phyloP scores from a whole-genome alignment of 92 coral and sea anemone species.

The Bergia puertoricense region DNA sequence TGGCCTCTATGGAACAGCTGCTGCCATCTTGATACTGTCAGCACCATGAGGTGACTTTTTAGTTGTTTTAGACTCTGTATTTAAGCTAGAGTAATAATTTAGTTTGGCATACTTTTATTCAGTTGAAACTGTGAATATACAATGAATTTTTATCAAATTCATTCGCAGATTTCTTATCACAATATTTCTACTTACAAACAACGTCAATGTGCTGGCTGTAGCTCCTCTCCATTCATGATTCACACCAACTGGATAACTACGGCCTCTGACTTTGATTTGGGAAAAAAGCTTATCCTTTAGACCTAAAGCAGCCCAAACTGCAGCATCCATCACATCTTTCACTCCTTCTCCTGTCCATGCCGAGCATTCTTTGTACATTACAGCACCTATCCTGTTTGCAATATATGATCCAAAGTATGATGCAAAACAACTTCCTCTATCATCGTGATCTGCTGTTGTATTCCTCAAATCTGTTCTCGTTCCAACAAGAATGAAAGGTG shows the following conservation, averaged over 20 bases:
- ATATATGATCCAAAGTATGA: neutral
- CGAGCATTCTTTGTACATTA: slow-evolving; percentile 6
- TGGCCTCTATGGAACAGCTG: too few relatives aligned
- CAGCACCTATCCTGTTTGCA: slow-evolving; percentile 23
- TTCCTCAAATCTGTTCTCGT: neutral
- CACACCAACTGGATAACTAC: neutral
- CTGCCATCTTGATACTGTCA: too few relatives aligned
- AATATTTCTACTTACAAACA: slow-evolving; percentile 15
- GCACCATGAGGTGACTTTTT: too few relatives aligned
- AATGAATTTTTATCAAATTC: too few relatives aligned
- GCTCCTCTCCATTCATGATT: neutral
- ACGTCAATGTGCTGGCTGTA: neutral
- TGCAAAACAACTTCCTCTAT: slow-evolving; percentile 1
- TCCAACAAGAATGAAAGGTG: slow-evolving; percentile 22
- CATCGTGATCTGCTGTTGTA: neutral
- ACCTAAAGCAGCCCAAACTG: neutral
- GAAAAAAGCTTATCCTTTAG: neutral
- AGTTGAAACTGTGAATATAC: too few relatives aligned
- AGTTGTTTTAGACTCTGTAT: too few relatives aligned
- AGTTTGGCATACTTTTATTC: too few relatives aligned
- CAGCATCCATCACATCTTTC: neutral
- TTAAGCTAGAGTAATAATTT: too few relatives aligned
- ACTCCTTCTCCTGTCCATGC: neutral
- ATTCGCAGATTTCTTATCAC: neutral
- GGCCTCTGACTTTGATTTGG: neutral